Base-by-base conservation (phyloP, 2,797 vertebrate species). In the Eulemur coronatus region DNA sequence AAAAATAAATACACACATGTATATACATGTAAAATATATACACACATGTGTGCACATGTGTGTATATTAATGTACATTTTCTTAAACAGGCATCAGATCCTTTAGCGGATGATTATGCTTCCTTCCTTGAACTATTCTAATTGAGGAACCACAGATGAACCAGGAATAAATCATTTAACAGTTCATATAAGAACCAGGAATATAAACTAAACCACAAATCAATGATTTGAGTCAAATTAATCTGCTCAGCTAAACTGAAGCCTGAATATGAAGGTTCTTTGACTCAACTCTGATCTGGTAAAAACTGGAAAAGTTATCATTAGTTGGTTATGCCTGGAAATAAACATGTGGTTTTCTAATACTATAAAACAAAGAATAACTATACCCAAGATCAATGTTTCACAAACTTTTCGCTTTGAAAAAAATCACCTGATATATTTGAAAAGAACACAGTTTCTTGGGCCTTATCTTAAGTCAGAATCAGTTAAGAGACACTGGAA, bases 251-350 rank as follows among this genome's bases (percentile, higher is more conserved):
- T 28, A 72, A 91, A 80, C 18, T 11, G 20, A 93, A 96, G 72
- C 24, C 26, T n/a, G 96, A 91, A 79, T 72, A 85, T 28, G 61
- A 81, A 89, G 18, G 12, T 91, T 55, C 20, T 94, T 59, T 78
- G 48, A 96, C 3, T 89, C 55, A 96, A 24, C 11, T 5, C 57
- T 55, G 46, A 63, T 22, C 46, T 88, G 18, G 76, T 9, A 55
- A 11, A 87, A 63, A 67, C 15, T 75, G 22, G 14, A 30, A 82
- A 86, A 63, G 35, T 82, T 50, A 88, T 35, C 84, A 63, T 46
- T 65, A 65, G 84, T 90, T 55, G 88, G 12, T 50, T 94, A 89
- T 94, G 81, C 33, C 12, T 78, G 11, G 55, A 85, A 94, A 89
- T 91, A 85, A 81, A 35, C 26, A 18, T 67, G 9, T 87, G 10